phyloP scores from a whole-genome alignment of 2,888 invertebrate genomes.

The Exocentrus adspersus region DNA sequence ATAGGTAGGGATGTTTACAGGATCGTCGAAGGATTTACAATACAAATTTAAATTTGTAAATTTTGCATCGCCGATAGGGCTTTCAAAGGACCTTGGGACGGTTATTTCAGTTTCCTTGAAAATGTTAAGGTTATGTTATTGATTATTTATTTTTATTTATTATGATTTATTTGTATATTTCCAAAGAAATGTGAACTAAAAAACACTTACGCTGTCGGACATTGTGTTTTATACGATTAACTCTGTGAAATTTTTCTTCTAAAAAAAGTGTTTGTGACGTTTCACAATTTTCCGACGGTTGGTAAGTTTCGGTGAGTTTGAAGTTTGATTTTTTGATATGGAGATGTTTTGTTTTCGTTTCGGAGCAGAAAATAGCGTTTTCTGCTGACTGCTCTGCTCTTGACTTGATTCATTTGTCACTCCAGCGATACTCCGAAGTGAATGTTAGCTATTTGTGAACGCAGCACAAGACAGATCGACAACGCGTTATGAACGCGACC shows the following conservation, averaged over 20 bases:
- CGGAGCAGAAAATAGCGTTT: too few relatives aligned
- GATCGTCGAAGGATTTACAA: conserved; percentile 36
- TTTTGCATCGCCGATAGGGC: conserved; percentile 29
- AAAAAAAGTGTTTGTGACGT: conserved; percentile 8
- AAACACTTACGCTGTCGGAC: conserved; percentile 44
- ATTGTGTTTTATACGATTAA: conserved; percentile 24
- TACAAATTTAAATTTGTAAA: conserved; percentile 32
- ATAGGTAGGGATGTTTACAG: conserved; percentile 31
- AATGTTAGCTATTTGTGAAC: too few relatives aligned
- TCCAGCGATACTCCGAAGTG: too few relatives aligned
- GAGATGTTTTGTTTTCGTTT: too few relatives aligned
- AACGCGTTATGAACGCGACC: too few relatives aligned
- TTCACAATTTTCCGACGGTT: conserved; percentile 13
- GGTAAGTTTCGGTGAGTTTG: too few relatives aligned
- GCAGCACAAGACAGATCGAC: too few relatives aligned
- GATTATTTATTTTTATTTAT: too few relatives aligned
- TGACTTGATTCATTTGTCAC: too few relatives aligned
- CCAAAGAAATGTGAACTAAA: not conserved
- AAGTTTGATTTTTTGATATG: too few relatives aligned
- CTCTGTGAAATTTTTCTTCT: conserved; percentile 18
- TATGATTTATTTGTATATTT: too few relatives aligned
- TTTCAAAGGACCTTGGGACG: conserved; percentile 26
- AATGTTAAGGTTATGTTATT: conserved; percentile 7
- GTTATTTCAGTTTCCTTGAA: conserved; percentile 34
- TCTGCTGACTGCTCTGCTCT: too few relatives aligned